These are phyloP conservation scores for Acridotheres tristis DNA, from an alignment of 2,797 vertebrate genomes.

Conservation along the genomic window DNA sequence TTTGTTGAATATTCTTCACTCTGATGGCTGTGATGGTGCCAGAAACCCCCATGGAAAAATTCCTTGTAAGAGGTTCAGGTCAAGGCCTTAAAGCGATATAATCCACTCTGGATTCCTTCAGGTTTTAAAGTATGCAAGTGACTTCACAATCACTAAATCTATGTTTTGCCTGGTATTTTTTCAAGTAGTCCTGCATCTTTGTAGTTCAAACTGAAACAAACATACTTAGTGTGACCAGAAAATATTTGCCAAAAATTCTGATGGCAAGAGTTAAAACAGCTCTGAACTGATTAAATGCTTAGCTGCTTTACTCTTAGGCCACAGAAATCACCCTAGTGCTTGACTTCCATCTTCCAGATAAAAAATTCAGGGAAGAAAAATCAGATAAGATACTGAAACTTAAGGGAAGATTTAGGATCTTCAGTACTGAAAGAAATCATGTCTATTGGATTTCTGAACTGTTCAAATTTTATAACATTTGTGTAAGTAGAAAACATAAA, in stretches of 20 bases:
- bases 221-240: not conserved
- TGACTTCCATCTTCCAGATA: not conserved
- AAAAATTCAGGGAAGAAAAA: not conserved
- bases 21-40: not conserved
- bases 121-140: not conserved
- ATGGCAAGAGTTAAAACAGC: not conserved
- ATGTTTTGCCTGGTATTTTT: not conserved
- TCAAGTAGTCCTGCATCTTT: not conserved
- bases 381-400: not conserved
- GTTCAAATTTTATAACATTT: not conserved
- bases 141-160: not conserved
- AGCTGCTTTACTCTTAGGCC: not conserved
- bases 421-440: not conserved
- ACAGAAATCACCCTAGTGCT: not conserved
- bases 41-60: not conserved
- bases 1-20: not conserved
- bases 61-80: not conserved
- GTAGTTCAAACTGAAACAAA: not conserved
- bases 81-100: not conserved
- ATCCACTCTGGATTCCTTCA: not conserved
- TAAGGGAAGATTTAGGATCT: not conserved
- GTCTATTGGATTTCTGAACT: not conserved
- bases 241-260: not conserved
- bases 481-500: not conserved
- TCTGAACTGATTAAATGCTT: not conserved